Evolutionary conservation across 2,113 vertebrate species (phyloP), one percentile per base, ranked within the genome.

Genomic region (Eleginops maclovinus): DNA sequence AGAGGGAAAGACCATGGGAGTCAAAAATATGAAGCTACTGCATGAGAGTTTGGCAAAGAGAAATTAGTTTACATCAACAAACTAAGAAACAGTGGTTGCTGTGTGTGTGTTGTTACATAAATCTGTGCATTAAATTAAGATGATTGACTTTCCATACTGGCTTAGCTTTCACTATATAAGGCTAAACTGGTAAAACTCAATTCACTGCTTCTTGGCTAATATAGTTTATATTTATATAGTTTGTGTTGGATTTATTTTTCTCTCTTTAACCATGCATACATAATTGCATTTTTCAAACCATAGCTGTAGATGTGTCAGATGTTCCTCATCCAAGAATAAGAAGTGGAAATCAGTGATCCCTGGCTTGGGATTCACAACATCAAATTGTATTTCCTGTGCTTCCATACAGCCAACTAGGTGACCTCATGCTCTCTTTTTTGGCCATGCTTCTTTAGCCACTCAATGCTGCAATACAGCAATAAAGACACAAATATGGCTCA

Each of bases 361-460:
- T 67, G 31, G n/a, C 50, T 56, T 1, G 1, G 31, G 50, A 26
- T 21, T 31, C 49, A 36, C 15, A 49, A 62, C 56, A 44, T 62
- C 28, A 69, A 16, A 72, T 63, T 56, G 1, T 4, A 43, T 79
- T 79, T 74, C 4, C 49, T 62, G 15, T 65, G 36, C 72, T 69
- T 63, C 67, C 70, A 22, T 81, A 69, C 77, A 60, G n/a, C 46
- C 4, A 59, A 19, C 36, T 72, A 26, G n/a, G 7, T 50, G 41
- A 75, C 61, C 43, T 77, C 63, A 69, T 74, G 17, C 21, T 2
- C 56, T 31, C 15, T 47, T 10, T 31, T 77, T 69, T 36, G 6
- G 4, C 4, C 16, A 22, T 21, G 17, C 10, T 19, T 47, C 15
- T 64, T 63, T 22, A 66, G 66, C 26, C 62, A 31, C 41, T 43